A percentile compares a stretch with the other conserved stretches of the same genome.
Conservation (phyloP, 2,888 invertebrate genomes). For the Drosophila nr. perissopoda region DNA sequence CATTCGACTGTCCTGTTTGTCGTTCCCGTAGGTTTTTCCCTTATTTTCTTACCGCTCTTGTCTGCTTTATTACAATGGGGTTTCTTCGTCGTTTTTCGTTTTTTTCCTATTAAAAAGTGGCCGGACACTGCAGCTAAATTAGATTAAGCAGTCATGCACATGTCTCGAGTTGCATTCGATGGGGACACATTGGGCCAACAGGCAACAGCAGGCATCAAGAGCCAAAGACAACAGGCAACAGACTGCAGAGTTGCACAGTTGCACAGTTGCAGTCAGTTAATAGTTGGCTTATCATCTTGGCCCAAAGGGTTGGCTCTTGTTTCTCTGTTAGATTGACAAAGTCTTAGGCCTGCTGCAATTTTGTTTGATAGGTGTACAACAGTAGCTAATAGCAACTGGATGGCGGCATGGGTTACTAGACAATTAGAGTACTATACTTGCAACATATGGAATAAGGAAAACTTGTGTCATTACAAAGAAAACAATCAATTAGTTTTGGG, state of each 20-base stretch:
- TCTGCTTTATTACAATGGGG: slow-evolving; percentile 36
- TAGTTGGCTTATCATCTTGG: not conserved
- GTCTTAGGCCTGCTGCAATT: not conserved
- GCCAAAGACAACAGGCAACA: slow-evolving; percentile 2
- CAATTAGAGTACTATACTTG: not conserved
- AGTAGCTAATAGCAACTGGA: not conserved
- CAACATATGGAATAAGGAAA: not conserved
- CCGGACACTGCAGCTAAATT: slow-evolving; percentile 61
- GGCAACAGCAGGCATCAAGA: slow-evolving; percentile 25
- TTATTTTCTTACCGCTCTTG: slow-evolving; percentile 46
- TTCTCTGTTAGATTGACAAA: slow-evolving; percentile 2
- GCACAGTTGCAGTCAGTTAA: not conserved
- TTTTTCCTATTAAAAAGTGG: slow-evolving; percentile 57
- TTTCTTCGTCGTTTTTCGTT: slow-evolving; percentile 14
- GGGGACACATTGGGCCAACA: slow-evolving; percentile 41
- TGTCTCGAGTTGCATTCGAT: slow-evolving; percentile 52
- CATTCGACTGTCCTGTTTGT: slow-evolving; percentile 50
- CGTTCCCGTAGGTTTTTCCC: slow-evolving; percentile 73
- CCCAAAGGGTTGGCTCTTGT: not conserved
- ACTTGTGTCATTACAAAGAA: not conserved
- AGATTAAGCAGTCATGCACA: slow-evolving; percentile 80
- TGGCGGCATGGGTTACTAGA: not conserved
- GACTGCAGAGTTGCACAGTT: slow-evolving; percentile 1
- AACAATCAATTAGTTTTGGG: not conserved
- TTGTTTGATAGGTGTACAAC: not conserved